A percentile compares a stretch with the other conserved stretches of the same genome.
phyloP scores from a whole-genome alignment of 2,888 invertebrate species.

The Synergus gifuensis region DNA sequence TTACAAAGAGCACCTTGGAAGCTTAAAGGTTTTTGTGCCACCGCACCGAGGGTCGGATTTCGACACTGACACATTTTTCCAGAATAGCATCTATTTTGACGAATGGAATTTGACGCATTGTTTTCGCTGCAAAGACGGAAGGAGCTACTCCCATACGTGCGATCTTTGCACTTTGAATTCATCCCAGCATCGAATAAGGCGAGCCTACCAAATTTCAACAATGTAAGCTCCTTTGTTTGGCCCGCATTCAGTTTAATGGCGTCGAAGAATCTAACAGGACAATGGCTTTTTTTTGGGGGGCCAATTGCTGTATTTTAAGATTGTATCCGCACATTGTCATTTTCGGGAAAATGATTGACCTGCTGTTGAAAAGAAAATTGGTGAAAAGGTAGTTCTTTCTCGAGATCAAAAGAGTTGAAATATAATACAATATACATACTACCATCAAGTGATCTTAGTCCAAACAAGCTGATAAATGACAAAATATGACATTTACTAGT shows the following conservation, averaged over 20 bases:
- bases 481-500: neutral
- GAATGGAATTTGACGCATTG: slow-evolving; percentile 49
- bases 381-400: slow-evolving; percentile 15
- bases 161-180: slow-evolving; percentile 44
- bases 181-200: slow-evolving; percentile 29
- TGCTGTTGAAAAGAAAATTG: slow-evolving; percentile 27
- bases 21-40: slow-evolving; percentile 49
- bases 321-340: slow-evolving; percentile 38
- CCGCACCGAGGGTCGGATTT: slow-evolving; percentile 55
- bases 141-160: slow-evolving; percentile 40
- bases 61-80: slow-evolving; percentile 47
- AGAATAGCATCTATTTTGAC: slow-evolving; percentile 48
- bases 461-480: neutral
- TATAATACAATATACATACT: neutral
- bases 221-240: slow-evolving; percentile 36
- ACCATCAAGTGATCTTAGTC: slow-evolving; percentile 13
- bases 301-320: slow-evolving; percentile 34
- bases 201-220: slow-evolving; percentile 34
- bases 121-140: slow-evolving; percentile 46
- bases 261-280: slow-evolving; percentile 23
- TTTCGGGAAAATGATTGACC: slow-evolving; percentile 31
- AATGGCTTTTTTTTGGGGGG: slow-evolving; percentile 25
- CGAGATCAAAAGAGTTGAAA: neutral
- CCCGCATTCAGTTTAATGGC: slow-evolving; percentile 41
- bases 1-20: slow-evolving; percentile 54